phyloP scores from a whole-genome alignment of 1,140 invertebrate genomes.

The Euura lappo region DNA sequence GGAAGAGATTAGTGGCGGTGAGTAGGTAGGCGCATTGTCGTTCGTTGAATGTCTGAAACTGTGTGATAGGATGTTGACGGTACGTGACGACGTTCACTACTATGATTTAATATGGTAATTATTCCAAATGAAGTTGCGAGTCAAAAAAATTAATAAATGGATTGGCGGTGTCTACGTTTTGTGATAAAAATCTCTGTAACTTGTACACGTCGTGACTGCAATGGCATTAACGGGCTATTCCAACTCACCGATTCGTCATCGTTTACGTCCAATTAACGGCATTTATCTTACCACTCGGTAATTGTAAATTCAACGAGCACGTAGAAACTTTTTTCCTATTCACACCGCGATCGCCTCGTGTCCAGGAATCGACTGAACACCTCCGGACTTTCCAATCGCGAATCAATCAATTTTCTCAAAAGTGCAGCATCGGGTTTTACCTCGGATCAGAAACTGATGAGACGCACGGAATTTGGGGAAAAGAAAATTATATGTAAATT shows the following conservation, averaged over 20 bases:
- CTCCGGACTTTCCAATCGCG: too few species aligned
- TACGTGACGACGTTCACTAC: background rate
- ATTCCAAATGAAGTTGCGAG: background rate
- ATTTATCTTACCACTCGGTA: constrained; percentile 5
- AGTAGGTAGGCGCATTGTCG: background rate
- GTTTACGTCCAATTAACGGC: background rate
- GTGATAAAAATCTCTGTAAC: background rate
- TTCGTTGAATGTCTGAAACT: background rate
- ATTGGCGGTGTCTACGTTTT: background rate
- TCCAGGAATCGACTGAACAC: background rate
- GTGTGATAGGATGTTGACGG: background rate
- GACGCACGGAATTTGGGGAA: too few species aligned
- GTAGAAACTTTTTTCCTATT: background rate
- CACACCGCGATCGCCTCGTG: background rate
- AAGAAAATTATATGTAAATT: background rate
- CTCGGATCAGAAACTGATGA: too few species aligned
- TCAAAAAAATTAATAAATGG: background rate
- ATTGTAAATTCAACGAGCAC: background rate
- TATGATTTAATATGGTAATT: background rate
- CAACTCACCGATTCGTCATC: background rate
- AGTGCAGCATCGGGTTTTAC: too few species aligned
- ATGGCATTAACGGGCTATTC: background rate
- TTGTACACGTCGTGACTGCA: too few species aligned
- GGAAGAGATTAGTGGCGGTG: background rate
- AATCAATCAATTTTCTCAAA: too few species aligned